Evolutionary conservation across 2,888 invertebrate species (phyloP).

Genomic region (Drosophila borealis): DNA sequence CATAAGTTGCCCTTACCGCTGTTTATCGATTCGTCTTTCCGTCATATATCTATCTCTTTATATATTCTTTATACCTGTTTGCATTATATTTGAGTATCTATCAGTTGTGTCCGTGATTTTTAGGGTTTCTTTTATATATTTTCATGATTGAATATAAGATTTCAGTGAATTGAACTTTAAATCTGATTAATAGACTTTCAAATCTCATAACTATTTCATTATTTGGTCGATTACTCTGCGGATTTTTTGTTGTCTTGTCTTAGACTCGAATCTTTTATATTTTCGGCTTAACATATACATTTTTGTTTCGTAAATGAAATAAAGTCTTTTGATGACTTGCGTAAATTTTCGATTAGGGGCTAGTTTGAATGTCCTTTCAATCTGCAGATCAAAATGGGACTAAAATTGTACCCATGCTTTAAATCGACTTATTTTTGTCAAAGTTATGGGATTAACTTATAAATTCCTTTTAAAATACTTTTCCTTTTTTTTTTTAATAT

Average conservation of each 20-base stretch:
- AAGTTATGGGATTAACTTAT: no score
- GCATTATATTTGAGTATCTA: constrained; percentile 11
- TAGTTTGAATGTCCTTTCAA: no score
- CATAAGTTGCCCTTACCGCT: constrained; percentile 64
- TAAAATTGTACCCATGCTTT: no score
- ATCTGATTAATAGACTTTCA: not conserved
- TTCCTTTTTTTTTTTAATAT: not conserved
- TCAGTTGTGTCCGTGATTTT: constrained; percentile 16
- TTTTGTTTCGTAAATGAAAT: no score
- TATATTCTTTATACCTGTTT: constrained; percentile 10
- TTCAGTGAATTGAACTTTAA: not conserved
- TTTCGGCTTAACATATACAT: no score
- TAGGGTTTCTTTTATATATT: constrained; percentile 1
- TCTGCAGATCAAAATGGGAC: no score
- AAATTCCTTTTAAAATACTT: not conserved
- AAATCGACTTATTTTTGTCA: no score
- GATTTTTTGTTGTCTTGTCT: no score
- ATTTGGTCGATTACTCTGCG: not conserved
- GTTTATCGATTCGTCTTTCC: constrained; percentile 60
- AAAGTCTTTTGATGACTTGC: no score
- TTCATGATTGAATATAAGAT: not conserved
- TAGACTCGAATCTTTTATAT: no score
- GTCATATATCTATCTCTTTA: constrained; percentile 16
- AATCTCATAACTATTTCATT: not conserved
- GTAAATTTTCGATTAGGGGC: no score